Evolutionary conservation across 1,140 invertebrate species (phyloP).

Genomic region (Pemphigus obesinymphae): DNA sequence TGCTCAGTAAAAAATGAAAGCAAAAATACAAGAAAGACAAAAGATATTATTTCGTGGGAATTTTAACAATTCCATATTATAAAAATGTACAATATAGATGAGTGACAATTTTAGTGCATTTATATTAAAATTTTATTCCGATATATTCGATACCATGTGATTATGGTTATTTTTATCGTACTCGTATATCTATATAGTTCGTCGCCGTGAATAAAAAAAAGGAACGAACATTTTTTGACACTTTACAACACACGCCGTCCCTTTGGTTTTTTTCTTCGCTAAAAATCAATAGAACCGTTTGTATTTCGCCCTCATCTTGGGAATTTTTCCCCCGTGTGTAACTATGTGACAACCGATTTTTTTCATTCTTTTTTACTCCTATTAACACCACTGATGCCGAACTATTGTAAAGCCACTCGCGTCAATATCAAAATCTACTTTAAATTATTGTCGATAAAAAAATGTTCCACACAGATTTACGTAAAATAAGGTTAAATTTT

Average conservation of each 20-base stretch:
- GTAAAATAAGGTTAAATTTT: too few relatives aligned
- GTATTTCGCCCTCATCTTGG: neutral
- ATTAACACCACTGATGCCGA: neutral
- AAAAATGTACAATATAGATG: too few relatives aligned
- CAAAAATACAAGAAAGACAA: too few relatives aligned
- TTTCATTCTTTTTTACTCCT: neutral
- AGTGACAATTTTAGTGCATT: too few relatives aligned
- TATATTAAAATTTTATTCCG: too few relatives aligned
- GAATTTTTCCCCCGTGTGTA: neutral
- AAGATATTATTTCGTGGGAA: too few relatives aligned
- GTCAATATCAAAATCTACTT: neutral
- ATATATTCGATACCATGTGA: too few relatives aligned
- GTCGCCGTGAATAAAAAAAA: constrained; percentile 5
- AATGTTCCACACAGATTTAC: too few relatives aligned
- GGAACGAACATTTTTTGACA: neutral
- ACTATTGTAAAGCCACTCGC: neutral
- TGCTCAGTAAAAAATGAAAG: too few relatives aligned
- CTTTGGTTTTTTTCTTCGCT: neutral
- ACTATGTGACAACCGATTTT: constrained; percentile 2
- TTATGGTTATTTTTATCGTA: too few relatives aligned
- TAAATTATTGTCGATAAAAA: neutral
- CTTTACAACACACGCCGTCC: neutral
- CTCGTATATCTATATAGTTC: neutral
- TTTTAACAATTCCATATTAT: too few relatives aligned
- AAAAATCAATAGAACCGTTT: constrained; percentile 31